phyloP scores from a whole-genome alignment of 2,797 vertebrate genomes.

The Pseudocheirus occidentalis region DNA sequence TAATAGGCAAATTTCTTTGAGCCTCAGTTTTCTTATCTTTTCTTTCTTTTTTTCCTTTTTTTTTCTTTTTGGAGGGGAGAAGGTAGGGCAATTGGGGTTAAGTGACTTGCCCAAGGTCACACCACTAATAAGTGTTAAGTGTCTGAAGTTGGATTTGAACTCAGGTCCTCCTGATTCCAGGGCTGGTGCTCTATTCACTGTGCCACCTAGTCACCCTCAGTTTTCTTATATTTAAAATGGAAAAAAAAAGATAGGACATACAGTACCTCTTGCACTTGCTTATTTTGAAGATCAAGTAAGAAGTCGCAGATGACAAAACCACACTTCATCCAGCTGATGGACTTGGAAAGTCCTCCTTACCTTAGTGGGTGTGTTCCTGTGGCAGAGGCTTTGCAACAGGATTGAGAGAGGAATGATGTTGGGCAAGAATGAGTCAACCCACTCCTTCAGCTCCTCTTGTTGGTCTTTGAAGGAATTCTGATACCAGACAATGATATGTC shows the following conservation, averaged over 20 bases:
- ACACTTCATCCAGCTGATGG: not conserved
- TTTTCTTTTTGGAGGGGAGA: too few species aligned
- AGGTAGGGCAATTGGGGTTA: too few species aligned
- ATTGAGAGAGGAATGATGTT: not conserved
- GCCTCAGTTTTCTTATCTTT: too few species aligned
- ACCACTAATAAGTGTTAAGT: too few species aligned
- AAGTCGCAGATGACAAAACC: not conserved
- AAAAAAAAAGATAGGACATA: not conserved
- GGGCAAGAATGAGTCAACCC: not conserved
- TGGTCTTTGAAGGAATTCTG: not conserved
- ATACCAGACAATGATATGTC: not conserved
- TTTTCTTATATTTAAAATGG: too few species aligned
- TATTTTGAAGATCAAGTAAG: not conserved
- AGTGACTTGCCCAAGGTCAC: too few species aligned
- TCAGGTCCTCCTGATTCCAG: too few species aligned
- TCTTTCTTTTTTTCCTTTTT: too few species aligned
- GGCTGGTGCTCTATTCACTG: too few species aligned
- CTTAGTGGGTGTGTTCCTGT: not conserved
- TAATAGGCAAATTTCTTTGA: not conserved
- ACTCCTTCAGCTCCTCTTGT: not conserved
- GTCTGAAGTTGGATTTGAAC: too few species aligned
- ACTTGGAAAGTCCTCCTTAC: not conserved
- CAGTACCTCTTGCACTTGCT: not conserved
- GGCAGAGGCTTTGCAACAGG: not conserved
- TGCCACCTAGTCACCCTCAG: too few species aligned